phyloP scores from a whole-genome alignment of 92 coral and sea anemone species.

The Phenganax stokvisi region DNA sequence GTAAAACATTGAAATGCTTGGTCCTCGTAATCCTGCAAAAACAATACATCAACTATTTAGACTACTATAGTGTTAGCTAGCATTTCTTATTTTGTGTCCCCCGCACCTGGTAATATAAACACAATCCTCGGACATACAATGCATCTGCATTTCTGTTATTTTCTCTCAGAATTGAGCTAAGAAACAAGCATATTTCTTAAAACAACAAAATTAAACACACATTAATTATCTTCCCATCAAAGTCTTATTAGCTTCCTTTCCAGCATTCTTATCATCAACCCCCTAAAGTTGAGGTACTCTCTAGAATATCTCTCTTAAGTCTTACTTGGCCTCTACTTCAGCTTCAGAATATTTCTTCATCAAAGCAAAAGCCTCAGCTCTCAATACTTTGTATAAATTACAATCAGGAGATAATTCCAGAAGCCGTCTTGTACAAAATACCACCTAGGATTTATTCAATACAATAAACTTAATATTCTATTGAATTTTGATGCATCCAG shows the following conservation, averaged over 20 bases:
- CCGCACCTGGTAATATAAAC: constrained; percentile 88
- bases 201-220: neutral
- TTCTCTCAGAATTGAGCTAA: constrained; percentile 61
- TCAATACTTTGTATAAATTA: constrained; percentile 68
- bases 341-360: constrained; percentile 87
- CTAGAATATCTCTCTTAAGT: neutral
- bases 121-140: constrained; percentile 86
- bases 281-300: neutral
- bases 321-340: constrained; percentile 86
- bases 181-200: constrained; percentile 1
- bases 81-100: neutral
- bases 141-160: constrained; percentile 86
- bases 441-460: constrained; percentile 52
- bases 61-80: no score
- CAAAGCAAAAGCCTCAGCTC: constrained; percentile 88
- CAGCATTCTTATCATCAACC: constrained; percentile 2
- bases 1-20: constrained; percentile 89
- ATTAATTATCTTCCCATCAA: neutral
- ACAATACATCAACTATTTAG: neutral
- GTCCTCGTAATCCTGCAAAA: constrained; percentile 78
- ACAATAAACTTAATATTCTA: neutral
- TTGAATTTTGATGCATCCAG: neutral
- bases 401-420: constrained; percentile 74
- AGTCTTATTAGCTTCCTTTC: neutral
- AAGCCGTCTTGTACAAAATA: constrained; percentile 73